Conservation (phyloP, 2,113 vertebrate species). For the Gopherus evgoodei region DNA sequence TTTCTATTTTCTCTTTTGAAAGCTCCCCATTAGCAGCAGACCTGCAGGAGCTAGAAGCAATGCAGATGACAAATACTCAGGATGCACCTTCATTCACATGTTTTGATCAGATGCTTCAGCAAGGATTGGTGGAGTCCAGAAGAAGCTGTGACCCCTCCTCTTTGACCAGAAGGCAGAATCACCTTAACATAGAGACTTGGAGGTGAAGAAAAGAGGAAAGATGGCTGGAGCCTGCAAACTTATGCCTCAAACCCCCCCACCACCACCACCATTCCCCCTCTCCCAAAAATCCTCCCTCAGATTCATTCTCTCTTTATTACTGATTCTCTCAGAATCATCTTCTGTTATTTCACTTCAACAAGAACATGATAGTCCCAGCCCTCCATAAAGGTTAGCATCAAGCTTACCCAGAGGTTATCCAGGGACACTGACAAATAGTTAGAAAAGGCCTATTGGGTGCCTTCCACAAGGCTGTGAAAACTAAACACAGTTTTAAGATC, state of each 20-base stretch:
- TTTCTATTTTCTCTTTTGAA: not conserved
- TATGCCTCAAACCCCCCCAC: not conserved
- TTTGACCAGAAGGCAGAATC: not conserved
- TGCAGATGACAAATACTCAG: not conserved
- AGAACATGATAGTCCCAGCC: not conserved
- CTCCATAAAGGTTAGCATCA: not conserved
- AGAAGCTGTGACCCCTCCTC: not conserved
- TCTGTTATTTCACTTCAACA: not conserved
- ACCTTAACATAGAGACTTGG: not conserved
- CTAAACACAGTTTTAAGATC: not conserved
- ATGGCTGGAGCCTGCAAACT: not conserved
- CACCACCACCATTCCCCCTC: too few species aligned
- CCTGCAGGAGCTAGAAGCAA: not conserved
- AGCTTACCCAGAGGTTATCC: too few species aligned
- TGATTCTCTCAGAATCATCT: not conserved
- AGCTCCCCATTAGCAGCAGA: not conserved
- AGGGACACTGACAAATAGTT: not conserved
- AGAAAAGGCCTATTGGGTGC: not conserved
- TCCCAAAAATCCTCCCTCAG: not conserved
- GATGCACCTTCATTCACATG: not conserved
- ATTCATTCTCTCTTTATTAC: not conserved
- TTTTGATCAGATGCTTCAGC: not conserved
- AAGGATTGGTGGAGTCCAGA: not conserved
- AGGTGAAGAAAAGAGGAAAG: not conserved
- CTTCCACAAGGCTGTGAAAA: not conserved